Base-by-base conservation (phyloP, 2,113 vertebrate genomes). In the Carettochelys insculpta region DNA sequence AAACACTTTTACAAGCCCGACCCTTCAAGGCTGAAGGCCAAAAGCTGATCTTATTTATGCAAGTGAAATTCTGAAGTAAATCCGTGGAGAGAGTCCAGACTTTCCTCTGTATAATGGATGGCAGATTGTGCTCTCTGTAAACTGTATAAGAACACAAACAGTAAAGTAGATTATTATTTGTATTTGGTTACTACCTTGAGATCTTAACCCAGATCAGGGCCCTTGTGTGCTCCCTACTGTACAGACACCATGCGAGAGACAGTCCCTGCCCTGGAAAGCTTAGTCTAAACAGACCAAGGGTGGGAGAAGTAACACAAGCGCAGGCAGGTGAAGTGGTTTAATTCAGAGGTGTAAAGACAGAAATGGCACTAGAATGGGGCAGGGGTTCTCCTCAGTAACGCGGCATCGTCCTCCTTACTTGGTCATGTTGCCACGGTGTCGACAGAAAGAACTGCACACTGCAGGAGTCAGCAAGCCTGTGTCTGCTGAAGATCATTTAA, bases 21-120 rank as follows among this genome's bases (percentile, higher is more conserved):
- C 13, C 50, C 92, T 73, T 77, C 50, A 8, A 22, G 11, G 5
- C 87, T 29, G 71, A 80, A 34, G 79, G 50, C 20, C 19, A 77
- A 86, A 38, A 25, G 2, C 8, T 81, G 19, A 79, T 83, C 17
- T 83, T 71, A 50, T 1, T 3, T 45, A 79, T 1, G 7, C 0
- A 13, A 8, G 2, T 34, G 77, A 1, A 82, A 83, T 87, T 20
- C 61, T 0, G 2, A 75, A 90, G 88, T 75, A 78, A 53, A n/a
- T 83, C 27, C 45, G 25, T 11, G 24, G 56, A 34, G 10, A 54
- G 45, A 86, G 43, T 80, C 38, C 31, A 79, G 11, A 52, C 88
- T 87, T 38, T 81, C 16, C 1, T 2, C 14, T 82, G 38, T 10
- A n/a, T 51, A 41, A 73, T 31, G 68, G 71, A 41, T 85, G 14